These are phyloP conservation scores for Hyles lineata DNA, from an alignment of 2,888 invertebrate genomes.

Conservation along the genomic window DNA sequence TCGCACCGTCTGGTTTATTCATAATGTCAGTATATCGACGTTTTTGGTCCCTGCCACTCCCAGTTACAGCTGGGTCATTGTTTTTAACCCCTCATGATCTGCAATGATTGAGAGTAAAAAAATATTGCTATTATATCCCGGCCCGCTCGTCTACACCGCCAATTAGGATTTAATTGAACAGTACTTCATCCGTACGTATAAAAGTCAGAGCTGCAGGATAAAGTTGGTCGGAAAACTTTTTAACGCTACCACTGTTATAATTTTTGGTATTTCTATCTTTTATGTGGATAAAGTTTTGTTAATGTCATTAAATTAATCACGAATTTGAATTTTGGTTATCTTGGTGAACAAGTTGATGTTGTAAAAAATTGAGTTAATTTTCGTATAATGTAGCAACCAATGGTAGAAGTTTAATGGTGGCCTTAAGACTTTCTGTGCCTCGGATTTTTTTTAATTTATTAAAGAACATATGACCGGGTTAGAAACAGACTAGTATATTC, in stretches of 20 bases:
- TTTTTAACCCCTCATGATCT: constrained; percentile 20
- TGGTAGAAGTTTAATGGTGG: no score
- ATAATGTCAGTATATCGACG: neutral
- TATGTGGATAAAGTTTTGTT: no score
- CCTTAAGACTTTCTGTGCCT: neutral
- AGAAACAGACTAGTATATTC: no score
- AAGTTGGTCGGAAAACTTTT: neutral
- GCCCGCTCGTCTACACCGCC: constrained; percentile 13
- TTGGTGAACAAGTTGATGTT: no score
- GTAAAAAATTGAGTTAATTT: no score
- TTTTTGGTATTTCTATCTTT: no score
- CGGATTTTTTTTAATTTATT: no score
- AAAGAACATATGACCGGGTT: no score
- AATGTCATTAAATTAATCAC: no score
- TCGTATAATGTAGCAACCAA: no score
- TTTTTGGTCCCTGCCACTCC: neutral
- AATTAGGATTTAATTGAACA: constrained; percentile 32
- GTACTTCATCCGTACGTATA: constrained; percentile 5
- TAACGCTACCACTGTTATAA: neutral
- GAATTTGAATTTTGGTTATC: no score
- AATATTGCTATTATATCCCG: constrained; percentile 20
- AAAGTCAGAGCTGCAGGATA: neutral
- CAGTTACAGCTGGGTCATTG: neutral
- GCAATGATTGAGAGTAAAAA: constrained; percentile 22
- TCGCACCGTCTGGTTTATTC: neutral